Conservation (phyloP, 2,888 invertebrate species). For the Glaucopsyche alexis region DNA sequence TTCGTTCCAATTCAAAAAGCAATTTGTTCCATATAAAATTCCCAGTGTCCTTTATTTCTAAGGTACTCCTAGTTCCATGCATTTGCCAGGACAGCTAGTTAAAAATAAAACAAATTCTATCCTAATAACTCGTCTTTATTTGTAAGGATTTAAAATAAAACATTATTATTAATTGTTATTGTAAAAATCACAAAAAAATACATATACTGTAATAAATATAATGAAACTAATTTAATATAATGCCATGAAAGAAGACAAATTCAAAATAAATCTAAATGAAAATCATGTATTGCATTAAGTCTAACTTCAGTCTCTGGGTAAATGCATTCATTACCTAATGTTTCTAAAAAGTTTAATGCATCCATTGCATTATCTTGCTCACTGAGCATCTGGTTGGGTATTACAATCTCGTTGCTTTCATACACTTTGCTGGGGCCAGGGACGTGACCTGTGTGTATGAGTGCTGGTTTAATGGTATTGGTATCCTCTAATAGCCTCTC, state of each 20-base stretch:
- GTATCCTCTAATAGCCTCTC: constrained; percentile 44
- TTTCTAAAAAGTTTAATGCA: constrained; percentile 64
- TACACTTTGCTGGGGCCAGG: constrained; percentile 34
- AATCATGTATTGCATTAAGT: constrained; percentile 61
- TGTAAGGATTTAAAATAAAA: constrained; percentile 31
- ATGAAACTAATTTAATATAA: constrained; percentile 46
- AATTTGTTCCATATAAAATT: too few relatives aligned
- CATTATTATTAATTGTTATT: constrained; percentile 3
- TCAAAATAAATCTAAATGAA: constrained; percentile 69
- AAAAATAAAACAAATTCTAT: constrained; percentile 23
- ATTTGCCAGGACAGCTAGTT: too few relatives aligned
- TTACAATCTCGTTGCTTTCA: constrained; percentile 40
- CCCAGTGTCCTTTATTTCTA: too few relatives aligned
- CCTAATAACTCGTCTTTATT: neutral
- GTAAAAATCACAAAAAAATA: constrained; percentile 36
- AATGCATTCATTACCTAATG: constrained; percentile 61
- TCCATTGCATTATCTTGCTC: constrained; percentile 59
- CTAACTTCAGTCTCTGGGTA: constrained; percentile 69
- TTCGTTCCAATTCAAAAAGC: too few relatives aligned
- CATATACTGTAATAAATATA: constrained; percentile 36
- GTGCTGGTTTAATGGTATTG: constrained; percentile 53
- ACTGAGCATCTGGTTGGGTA: constrained; percentile 37
- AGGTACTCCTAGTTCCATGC: too few relatives aligned
- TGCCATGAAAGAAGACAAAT: constrained; percentile 46
- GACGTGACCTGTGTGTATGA: constrained; percentile 56